phyloP scores from a whole-genome alignment of 2,797 vertebrate species.

The Notolepis coatsorum region DNA sequence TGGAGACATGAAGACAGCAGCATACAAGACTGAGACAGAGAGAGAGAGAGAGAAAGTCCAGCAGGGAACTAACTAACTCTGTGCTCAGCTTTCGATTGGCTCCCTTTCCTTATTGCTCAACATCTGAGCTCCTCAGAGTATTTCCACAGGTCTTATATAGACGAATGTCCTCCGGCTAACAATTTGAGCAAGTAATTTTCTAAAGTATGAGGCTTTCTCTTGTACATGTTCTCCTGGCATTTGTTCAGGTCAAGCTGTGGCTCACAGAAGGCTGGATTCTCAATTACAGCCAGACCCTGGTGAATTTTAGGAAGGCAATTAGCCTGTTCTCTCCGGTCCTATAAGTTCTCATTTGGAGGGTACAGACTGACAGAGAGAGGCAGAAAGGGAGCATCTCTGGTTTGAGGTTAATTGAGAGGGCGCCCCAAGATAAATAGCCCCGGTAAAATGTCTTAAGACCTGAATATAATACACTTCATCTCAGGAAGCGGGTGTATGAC shows the following conservation, averaged over 20 bases:
- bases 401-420: slow-evolving; percentile 57
- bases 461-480: slow-evolving; percentile 9
- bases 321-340: slow-evolving; percentile 5
- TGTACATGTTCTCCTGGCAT: slow-evolving; percentile 26
- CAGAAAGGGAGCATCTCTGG: slow-evolving; percentile 31
- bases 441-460: slow-evolving; percentile 17
- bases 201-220: neutral
- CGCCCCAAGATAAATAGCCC: slow-evolving; percentile 29
- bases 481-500: neutral
- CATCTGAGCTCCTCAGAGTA: slow-evolving; percentile 26
- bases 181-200: slow-evolving; percentile 30
- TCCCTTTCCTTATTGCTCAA: slow-evolving; percentile 22
- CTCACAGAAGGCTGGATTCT: slow-evolving; percentile 53
- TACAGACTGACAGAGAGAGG: slow-evolving; percentile 29
- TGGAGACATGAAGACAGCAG: slow-evolving; percentile 63
- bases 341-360: slow-evolving; percentile 42
- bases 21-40: slow-evolving; percentile 37
- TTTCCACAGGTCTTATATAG: slow-evolving; percentile 14
- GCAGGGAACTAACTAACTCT: slow-evolving; percentile 66
- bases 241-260: slow-evolving; percentile 32
- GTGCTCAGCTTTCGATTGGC: slow-evolving; percentile 35
- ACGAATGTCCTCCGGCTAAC: slow-evolving; percentile 26
- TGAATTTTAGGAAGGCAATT: slow-evolving; percentile 35
- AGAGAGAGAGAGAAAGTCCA: slow-evolving; percentile 70
- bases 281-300: slow-evolving; percentile 47